Evolutionary conservation across 2,888 invertebrate species (phyloP), one percentile per base, ranked within the genome.

Genomic region (Habroteleia sp.): DNA sequence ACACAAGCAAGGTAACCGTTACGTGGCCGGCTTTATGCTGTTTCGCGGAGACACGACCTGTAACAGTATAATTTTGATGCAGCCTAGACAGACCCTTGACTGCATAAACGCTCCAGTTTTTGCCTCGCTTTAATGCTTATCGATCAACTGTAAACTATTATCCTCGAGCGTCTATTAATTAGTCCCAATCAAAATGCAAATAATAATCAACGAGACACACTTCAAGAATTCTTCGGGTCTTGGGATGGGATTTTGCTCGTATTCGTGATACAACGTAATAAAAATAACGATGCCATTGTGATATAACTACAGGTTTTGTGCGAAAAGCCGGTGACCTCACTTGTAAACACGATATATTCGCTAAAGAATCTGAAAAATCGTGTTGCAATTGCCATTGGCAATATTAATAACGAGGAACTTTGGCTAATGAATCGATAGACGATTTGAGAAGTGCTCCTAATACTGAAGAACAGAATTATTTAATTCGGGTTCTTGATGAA

Each of bases 1-100:
- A 75, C 54, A 66, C 75, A 65, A 63, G 16, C 52, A 63, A 60
- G 56, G 50, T 78, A 81, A 85, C 85, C 85, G 85, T 85, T 85
- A 85, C 74, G 77, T 85, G 85, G 85, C 85, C 85, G 85, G 84
- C 83, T 85, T 85, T 85, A 81, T 76, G 79, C 78, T 76, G 74
- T 74, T 69, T 74, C 50, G 62, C 62, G 63, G 68, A 74, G 68
- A 74, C 62, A 39, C 74, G 74, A 74, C 74, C 74, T 69, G 68
- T 50, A 74, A 74, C 56, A 74, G 74, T 74, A 69, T 63, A 63
- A 74, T 74, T 68, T 74, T 69, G 60, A 68, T 41, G 58, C 52
- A 54, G 50, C 74, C 74, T 74, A 66, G 66, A 60, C 73, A 60
- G 60, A 66, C 66, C 73, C 62, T 74, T 74, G 66, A 66, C 72